Evolutionary conservation across 2,888 invertebrate species (phyloP), one percentile per base, ranked within the genome.

Genomic region (Teleogryllus oceanicus): DNA sequence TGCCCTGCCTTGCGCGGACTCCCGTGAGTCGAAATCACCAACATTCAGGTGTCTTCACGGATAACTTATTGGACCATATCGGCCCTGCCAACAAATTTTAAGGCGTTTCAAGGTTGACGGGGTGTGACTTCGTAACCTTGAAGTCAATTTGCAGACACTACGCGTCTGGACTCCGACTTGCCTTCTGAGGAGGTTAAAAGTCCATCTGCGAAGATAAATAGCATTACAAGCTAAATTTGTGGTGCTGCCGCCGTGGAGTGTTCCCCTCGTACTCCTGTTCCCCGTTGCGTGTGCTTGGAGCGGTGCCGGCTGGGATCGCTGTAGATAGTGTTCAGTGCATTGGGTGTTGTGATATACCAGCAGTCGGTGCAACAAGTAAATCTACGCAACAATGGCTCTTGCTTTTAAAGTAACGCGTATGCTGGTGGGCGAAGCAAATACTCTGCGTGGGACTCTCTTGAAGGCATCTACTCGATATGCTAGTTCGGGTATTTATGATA

Each of bases 401-500:
- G 62, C 62, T 62, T 62, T 62, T 62, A 62, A 62, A 62, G 62
- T 62, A 13, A 62, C 62, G 13, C 62, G 62, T 12, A 18, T 13
- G 13, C n/a, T 62, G 62, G n/a, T 62, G 13, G 62, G 62, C 13
- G 62, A 62, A 8, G 62, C 62, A 13, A 4, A 62, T 18, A 18
- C 16, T 62, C 62, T 62, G 13, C 62, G 62, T 18, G 62, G 62
- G n/a, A 4, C 62, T 11, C n/a, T 62, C 13, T 13, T 62, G n/a
- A n/a, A n/a, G 16, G n/a, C n/a, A 62, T 62, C 62, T 8, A 18
- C 12, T 18, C 62, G 62, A 12, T 62, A 62, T 62, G 62, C 78
- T 21, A 78, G 78, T 78, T 37, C 78, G 74, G 78, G 78, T 78
- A 74, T 20, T 11, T 78, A 11, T 78, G 24, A 24, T 24, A 24